phyloP scores from a whole-genome alignment of 2,888 invertebrate genomes.

The Drosophila infuscata region DNA sequence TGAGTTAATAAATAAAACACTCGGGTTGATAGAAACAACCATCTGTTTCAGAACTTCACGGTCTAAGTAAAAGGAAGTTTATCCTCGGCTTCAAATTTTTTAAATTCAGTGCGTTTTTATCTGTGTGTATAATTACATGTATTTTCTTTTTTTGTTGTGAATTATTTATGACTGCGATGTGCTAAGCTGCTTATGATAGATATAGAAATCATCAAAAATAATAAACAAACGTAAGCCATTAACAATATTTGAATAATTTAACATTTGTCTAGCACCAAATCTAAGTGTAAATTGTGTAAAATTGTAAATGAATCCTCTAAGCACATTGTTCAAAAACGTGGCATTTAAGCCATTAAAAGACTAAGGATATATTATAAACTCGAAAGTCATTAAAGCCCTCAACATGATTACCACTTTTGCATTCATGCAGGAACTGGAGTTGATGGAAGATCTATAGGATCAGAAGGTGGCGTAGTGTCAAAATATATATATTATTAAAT shows the following conservation, averaged over 20 bases:
- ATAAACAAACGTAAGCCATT: background rate
- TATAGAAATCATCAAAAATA: conserved; percentile 26
- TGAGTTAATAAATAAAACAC: background rate
- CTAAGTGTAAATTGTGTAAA: background rate
- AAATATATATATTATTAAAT: no score
- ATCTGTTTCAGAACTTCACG: background rate
- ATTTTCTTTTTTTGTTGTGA: background rate
- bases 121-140: background rate
- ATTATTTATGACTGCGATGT: conserved; percentile 40
- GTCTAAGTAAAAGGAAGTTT: background rate
- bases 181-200: conserved; percentile 33
- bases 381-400: background rate
- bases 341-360: background rate
- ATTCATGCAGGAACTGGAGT: background rate
- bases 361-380: background rate
- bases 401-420: background rate
- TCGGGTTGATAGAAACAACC: background rate
- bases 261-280: conserved; percentile 15
- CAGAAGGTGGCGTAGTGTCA: background rate
- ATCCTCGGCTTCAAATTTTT: background rate
- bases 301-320: background rate
- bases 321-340: background rate
- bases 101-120: background rate
- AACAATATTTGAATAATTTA: conserved; percentile 6
- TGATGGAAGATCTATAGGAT: background rate